Conservation (phyloP, 2,888 invertebrate genomes). For the Actias luna region DNA sequence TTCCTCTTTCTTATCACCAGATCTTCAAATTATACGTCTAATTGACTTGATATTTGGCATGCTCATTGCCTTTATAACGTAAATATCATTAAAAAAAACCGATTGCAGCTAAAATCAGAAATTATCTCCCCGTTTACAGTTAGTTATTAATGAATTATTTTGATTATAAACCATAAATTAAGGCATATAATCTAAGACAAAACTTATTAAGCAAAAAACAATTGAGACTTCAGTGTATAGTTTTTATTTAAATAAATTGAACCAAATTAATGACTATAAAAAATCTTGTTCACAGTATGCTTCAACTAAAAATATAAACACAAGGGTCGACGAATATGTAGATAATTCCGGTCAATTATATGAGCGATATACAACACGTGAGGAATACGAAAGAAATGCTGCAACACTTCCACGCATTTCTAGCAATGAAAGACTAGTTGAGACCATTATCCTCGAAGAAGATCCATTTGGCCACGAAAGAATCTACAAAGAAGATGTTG, state of each 20-base stretch:
- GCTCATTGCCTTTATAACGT: no score
- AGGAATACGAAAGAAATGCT: constrained; percentile 35
- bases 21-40: no score
- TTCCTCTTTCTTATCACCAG: no score
- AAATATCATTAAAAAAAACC: no score
- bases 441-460: constrained; percentile 39
- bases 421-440: constrained; percentile 38
- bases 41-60: no score
- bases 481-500: constrained; percentile 54
- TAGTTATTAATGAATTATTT: no score
- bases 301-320: constrained; percentile 36
- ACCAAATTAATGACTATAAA: neutral
- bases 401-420: constrained; percentile 22
- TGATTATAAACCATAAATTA: no score
- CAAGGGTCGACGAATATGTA: constrained; percentile 35
- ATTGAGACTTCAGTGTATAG: no score
- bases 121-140: no score
- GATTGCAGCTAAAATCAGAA: no score
- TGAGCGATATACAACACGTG: constrained; percentile 36
- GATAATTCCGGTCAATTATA: constrained; percentile 34
- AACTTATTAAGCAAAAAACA: neutral
- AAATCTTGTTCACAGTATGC: constrained; percentile 25
- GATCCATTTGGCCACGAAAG: constrained; percentile 48
- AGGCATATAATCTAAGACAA: neutral
- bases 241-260: no score